phyloP scores from a whole-genome alignment of 2,888 invertebrate genomes.

The Meliscaeva auricollis region DNA sequence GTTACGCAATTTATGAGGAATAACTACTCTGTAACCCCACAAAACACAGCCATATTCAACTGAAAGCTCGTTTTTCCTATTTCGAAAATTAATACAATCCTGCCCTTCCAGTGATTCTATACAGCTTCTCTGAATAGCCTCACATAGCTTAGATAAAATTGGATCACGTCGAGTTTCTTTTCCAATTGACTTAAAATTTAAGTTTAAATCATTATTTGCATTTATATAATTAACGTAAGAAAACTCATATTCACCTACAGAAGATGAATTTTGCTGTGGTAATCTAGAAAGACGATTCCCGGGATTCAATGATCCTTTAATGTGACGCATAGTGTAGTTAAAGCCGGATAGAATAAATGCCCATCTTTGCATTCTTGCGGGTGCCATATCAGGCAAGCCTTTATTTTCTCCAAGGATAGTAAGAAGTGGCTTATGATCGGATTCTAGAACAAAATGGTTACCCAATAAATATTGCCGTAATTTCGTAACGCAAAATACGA shows the following conservation, averaged over 20 bases:
- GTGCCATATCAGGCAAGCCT: conserved; percentile 57
- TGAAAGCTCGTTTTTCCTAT: conserved; percentile 19
- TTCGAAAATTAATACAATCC: not conserved
- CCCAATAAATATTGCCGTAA: conserved; percentile 57
- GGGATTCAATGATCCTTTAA: conserved; percentile 22
- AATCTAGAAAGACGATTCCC: conserved; percentile 9
- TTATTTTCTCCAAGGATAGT: conserved; percentile 57
- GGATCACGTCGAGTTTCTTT: conserved; percentile 49
- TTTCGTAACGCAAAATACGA: conserved; percentile 57
- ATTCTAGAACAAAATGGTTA: conserved; percentile 50
- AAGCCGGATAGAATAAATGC: conserved; percentile 26
- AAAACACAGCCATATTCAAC: conserved; percentile 30
- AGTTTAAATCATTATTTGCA: conserved; percentile 33
- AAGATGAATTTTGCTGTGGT: conserved; percentile 1
- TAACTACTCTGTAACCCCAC: conserved; percentile 30
- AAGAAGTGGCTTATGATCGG: conserved; percentile 59
- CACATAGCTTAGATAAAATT: conserved; percentile 40
- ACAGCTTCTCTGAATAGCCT: conserved; percentile 20
- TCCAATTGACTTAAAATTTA: conserved; percentile 57
- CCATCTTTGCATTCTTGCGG: conserved; percentile 31
- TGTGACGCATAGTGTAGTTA: conserved; percentile 2
- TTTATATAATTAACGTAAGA: conserved; percentile 51
- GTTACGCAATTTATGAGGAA: conserved; percentile 26
- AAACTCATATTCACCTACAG: conserved; percentile 18
- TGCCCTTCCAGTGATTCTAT: not conserved